Percentiles rank a stretch among this genome's conserved stretches.
Evolutionary conservation across 2,113 vertebrate species (phyloP).

Genomic region (Stegostoma tigrinum): DNA sequence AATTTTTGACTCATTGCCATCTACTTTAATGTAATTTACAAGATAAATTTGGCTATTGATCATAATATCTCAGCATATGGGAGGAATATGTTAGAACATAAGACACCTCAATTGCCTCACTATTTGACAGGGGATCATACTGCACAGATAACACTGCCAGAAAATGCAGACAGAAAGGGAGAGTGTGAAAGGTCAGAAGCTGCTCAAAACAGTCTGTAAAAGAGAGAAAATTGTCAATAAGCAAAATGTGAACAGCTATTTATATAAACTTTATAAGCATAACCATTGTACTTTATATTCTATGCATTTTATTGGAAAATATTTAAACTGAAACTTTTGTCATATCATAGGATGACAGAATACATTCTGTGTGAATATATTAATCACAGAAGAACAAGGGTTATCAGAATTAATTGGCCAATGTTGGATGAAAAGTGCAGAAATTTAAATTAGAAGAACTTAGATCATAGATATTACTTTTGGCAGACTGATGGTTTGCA

Average conservation of each 20-base stretch:
- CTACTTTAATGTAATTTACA: neutral
- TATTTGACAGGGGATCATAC: neutral
- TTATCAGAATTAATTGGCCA: conserved; percentile 1
- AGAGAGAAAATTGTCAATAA: neutral
- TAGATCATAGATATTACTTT: neutral
- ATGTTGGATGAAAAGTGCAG: neutral
- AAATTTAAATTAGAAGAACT: conserved; percentile 20
- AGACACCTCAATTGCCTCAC: neutral
- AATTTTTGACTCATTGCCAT: neutral
- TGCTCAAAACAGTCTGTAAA: neutral
- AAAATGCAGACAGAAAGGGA: neutral
- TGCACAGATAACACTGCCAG: neutral
- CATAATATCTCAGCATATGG: neutral
- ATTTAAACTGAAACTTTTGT: neutral
- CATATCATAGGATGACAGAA: no score
- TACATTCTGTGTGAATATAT: neutral
- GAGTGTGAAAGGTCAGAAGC: neutral
- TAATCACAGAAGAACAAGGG: neutral
- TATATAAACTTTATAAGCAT: neutral
- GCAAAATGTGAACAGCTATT: neutral
- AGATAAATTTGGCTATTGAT: neutral
- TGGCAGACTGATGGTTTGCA: neutral
- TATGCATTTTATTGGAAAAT: neutral
- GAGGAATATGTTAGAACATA: neutral
- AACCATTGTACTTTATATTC: neutral